Base-by-base conservation (phyloP, 1,140 invertebrate species). In the Danaus melanippus region DNA sequence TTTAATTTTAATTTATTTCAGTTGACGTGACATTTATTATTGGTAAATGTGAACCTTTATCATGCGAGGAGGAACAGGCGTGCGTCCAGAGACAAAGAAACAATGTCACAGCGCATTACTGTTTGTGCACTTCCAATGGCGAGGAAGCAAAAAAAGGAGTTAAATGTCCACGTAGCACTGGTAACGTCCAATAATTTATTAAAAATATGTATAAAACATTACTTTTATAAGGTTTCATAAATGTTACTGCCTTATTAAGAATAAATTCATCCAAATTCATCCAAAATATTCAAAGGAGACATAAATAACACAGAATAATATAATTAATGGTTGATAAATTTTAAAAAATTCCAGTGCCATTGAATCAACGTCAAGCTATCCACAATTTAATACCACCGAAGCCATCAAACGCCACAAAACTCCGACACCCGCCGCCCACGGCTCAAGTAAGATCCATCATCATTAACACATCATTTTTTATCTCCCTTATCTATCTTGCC, bases 81-180 rank as follows among this genome's bases (percentile, higher is more conserved):
- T 93, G 92, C 64, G 64, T 78, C 12, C 86, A 79, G 10, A 32
- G 21, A 32, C 21, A 32, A 32, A 32, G 21, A 5, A 76, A 87
- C 53, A 69, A 84, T 55, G 84, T 88, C 50, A 87, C 86, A 6
- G 86, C 82, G 2, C 89, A 91, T 51, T 89, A 84, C 15, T 93
- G 92, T 64, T 76, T 92, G 5, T 93, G 92, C 74, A 90, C 92
- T 6, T 90, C 92, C 52, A 91, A 92, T 63, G 86, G 78, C 6
- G 88, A 88, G 9, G 83, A 87, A 2, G 90, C 91, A 9, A 92
- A 90, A 10, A 72, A 83, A 41, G 89, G 91, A 64, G 87, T 90
- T 48, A 90, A 88, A 64, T 93, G 92, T 69, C 91, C 91, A 1
- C 87, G 89, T 62, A 89, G 91, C 56, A 71, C 75, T 81, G 63